Evolutionary conservation across 1,140 invertebrate species (phyloP).

Genomic region (Trissolcus basalis): DNA sequence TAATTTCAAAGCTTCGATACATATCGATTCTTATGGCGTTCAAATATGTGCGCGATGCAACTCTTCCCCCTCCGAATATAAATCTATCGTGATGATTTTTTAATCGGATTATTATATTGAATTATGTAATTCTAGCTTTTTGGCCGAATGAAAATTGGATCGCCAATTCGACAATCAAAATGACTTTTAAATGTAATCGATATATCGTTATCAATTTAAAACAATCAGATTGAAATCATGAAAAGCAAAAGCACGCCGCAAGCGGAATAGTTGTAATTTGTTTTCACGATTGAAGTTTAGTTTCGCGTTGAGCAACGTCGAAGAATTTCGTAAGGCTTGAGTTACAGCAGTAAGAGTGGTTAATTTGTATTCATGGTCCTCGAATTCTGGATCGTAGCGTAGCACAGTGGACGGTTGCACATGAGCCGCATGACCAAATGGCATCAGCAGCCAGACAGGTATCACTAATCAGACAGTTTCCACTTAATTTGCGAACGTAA

Average conservation of each 20-base stretch:
- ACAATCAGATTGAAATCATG: too few relatives aligned
- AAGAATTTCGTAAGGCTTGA: slow-evolving; percentile 30
- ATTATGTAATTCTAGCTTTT: too few relatives aligned
- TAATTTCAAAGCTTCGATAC: slow-evolving; percentile 53
- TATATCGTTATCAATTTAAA: too few relatives aligned
- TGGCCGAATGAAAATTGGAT: too few relatives aligned
- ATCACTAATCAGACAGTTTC: slow-evolving; percentile 74
- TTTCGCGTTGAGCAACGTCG: slow-evolving; percentile 10
- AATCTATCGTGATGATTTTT: background rate
- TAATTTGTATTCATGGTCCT: slow-evolving; percentile 54
- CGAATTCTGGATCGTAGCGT: slow-evolving; percentile 20
- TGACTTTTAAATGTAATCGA: too few relatives aligned
- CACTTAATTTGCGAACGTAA: slow-evolving; percentile 75
- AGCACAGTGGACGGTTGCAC: slow-evolving; percentile 40
- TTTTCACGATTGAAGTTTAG: slow-evolving; percentile 1
- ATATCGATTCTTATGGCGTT: slow-evolving; percentile 26
- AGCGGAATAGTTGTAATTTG: background rate
- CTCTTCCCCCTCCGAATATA: slow-evolving; percentile 1
- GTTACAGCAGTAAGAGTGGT: slow-evolving; percentile 33
- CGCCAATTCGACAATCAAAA: too few relatives aligned
- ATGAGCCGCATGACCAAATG: slow-evolving; percentile 29
- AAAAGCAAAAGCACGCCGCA: slow-evolving; percentile 16
- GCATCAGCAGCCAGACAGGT: slow-evolving; percentile 61
- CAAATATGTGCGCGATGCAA: slow-evolving; percentile 10
- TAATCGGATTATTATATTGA: too few relatives aligned